These are phyloP conservation scores for Lerema accius DNA, from an alignment of 1,140 invertebrate species.

Conservation along the genomic window DNA sequence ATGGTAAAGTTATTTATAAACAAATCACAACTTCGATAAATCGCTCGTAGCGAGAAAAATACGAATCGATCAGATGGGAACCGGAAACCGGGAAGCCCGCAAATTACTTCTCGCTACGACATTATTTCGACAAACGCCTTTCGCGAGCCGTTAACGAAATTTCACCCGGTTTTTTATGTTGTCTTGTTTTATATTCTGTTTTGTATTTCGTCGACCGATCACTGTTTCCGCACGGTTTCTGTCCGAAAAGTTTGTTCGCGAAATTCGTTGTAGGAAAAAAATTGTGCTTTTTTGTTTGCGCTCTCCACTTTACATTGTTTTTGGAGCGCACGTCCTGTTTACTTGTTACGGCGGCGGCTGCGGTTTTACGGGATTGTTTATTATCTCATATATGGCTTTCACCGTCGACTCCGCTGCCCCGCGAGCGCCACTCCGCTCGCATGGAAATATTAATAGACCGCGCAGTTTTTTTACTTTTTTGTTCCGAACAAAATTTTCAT, in stretches of 20 bases:
- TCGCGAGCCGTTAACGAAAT: slow-evolving; percentile 29
- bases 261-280: slow-evolving; percentile 48
- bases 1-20: slow-evolving; percentile 30
- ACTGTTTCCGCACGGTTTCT: slow-evolving; percentile 48
- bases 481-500: slow-evolving; percentile 8
- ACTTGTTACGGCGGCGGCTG: slow-evolving; percentile 32
- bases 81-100: slow-evolving; percentile 5
- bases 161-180: slow-evolving; percentile 19
- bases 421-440: slow-evolving; percentile 13
- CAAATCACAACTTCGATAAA: slow-evolving; percentile 20
- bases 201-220: slow-evolving; percentile 36
- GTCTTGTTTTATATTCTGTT: slow-evolving; percentile 29
- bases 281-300: slow-evolving; percentile 45
- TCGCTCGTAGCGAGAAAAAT: slow-evolving; percentile 14
- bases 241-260: slow-evolving; percentile 49
- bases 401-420: slow-evolving; percentile 13
- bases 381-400: slow-evolving; percentile 31
- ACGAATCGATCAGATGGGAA: slow-evolving; percentile 25
- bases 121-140: slow-evolving; percentile 25
- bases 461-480: slow-evolving; percentile 26
- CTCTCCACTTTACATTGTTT: slow-evolving; percentile 32
- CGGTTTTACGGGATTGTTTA: slow-evolving; percentile 29
- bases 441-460: slow-evolving; percentile 31
- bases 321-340: slow-evolving; percentile 34
- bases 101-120: slow-evolving; percentile 27